phyloP scores from a whole-genome alignment of 1,140 invertebrate genomes.

The Papilio machaon region DNA sequence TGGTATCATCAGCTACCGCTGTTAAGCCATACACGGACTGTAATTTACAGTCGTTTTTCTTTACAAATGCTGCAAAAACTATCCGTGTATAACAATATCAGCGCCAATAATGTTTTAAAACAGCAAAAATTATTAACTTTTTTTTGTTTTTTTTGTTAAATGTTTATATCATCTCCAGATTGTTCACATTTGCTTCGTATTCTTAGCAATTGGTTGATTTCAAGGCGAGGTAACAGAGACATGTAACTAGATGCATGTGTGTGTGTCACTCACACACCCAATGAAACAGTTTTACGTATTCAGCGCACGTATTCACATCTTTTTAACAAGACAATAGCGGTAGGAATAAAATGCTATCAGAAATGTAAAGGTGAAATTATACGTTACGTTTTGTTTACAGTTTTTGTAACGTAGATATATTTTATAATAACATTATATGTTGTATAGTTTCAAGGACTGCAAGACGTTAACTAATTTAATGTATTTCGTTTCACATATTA shows the following conservation, averaged over 20 bases:
- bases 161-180: no score
- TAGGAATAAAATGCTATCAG: not conserved
- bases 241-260: not conserved
- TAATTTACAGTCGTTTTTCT: no score
- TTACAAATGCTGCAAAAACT: no score
- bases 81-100: no score
- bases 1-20: no score
- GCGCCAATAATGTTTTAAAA: no score
- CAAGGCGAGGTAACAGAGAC: not conserved
- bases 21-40: no score
- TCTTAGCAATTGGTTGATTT: not conserved
- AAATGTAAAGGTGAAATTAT: not conserved
- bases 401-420: not conserved
- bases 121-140: no score
- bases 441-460: no score
- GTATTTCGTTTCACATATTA: no score
- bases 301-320: constrained; percentile 17
- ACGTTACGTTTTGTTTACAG: not conserved
- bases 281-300: constrained; percentile 12
- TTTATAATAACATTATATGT: not conserved
- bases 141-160: no score
- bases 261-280: not conserved
- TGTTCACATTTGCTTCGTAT: not conserved
- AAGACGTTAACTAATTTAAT: not conserved
- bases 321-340: constrained; percentile 28